Base-by-base conservation (phyloP, 2,797 vertebrate species). In the Simalia tracyae region DNA sequence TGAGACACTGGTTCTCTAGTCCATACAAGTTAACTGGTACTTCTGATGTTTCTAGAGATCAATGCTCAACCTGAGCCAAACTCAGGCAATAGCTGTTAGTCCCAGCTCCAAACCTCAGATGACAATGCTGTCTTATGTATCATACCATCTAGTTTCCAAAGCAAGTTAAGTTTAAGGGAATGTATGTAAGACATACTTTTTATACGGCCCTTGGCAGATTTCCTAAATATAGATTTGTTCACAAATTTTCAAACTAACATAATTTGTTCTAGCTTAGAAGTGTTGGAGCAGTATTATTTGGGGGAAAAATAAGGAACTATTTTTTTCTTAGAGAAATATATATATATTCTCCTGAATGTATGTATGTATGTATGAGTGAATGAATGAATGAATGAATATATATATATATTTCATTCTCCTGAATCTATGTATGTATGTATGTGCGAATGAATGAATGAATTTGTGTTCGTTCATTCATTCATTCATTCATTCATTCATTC, bases 141-240 rank as follows among this genome's bases (percentile, higher is more conserved):
- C 36, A 86, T 28, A 84, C 56, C n/a, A 11, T 26, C 57, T 63
- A 66, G 68, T 61, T 84, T 90, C 31, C 66, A 31, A 88, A 64
- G n/a, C 10, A 84, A 84, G 60, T 57, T 60, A 66, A n/a, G 84
- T 76, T 90, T 61, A 90, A 86, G 88, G 88, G 95, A 92, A 95
- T 94, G 96, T 96, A 97, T 96, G 96, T 95, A 97, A 22, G 90
- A 89, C 92, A 94, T 92, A 89, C 92, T 50, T 93, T 93, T 91
- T 92, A 68, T 76, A 84, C 6, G 28, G 15, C 19, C 31, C 50
- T 81, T 90, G 86, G 24, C 68, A 90, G 66, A 28, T 28, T 24
- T 84, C 68, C 17, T 90, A 92, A 84, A 87, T 57, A 2, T 59
- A 90, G 50, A 57, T 76, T 50, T 50, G 1, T 61, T 59, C 72